Conservation (phyloP, 2,888 invertebrate species). For the Rhodophaea formosa region DNA sequence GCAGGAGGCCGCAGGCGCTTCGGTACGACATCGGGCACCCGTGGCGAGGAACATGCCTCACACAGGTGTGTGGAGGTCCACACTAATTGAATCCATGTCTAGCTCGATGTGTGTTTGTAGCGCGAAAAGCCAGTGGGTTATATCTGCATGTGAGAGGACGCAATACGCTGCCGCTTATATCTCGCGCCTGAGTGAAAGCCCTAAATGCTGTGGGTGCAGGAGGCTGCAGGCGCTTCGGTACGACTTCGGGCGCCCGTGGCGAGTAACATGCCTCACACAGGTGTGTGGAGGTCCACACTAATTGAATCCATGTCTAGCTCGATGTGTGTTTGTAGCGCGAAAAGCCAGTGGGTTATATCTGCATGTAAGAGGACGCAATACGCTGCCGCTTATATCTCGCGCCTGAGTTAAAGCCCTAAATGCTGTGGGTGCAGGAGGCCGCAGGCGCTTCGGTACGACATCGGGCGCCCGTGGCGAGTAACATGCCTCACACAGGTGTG, state of each 20-base stretch:
- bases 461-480: slow-evolving; percentile 50
- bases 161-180: too few relatives aligned
- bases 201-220: slow-evolving; percentile 66
- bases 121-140: too few relatives aligned
- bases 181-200: too few relatives aligned
- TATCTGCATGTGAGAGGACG: too few relatives aligned
- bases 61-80: too few relatives aligned
- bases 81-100: slow-evolving; percentile 68
- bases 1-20: slow-evolving; percentile 64
- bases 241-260: slow-evolving; percentile 48
- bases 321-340: slow-evolving; percentile 34
- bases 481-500: slow-evolving; percentile 59
- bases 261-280: slow-evolving; percentile 60
- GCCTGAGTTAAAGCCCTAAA: too few relatives aligned
- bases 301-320: slow-evolving; percentile 64
- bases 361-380: too few relatives aligned
- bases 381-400: too few relatives aligned
- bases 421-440: slow-evolving; percentile 66
- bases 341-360: too few relatives aligned
- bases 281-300: too few relatives aligned
- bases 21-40: slow-evolving; percentile 47
- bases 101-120: slow-evolving; percentile 40
- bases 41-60: slow-evolving; percentile 57
- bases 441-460: slow-evolving; percentile 56
- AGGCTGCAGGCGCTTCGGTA: slow-evolving; percentile 60